phyloP scores from a whole-genome alignment of 2,113 vertebrate genomes.

The Carassius gibelio region DNA sequence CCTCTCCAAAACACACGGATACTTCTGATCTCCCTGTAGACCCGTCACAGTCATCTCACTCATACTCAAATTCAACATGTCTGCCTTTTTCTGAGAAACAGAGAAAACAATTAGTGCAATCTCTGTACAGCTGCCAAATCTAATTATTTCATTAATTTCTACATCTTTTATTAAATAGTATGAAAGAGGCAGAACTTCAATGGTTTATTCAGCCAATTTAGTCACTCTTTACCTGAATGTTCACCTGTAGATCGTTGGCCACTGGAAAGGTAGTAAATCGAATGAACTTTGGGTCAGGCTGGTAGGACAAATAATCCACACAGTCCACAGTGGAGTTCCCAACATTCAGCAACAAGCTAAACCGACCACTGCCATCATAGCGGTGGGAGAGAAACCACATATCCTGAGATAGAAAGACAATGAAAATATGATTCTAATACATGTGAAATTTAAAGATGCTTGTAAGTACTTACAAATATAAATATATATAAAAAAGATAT shows the following conservation, averaged over 20 bases:
- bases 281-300: constrained; percentile 69
- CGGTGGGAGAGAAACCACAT: constrained; percentile 59
- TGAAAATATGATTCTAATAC: neutral
- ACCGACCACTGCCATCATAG: neutral
- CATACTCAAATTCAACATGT: neutral
- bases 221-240: constrained; percentile 51
- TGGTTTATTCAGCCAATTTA: no score
- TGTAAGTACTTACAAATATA: no score
- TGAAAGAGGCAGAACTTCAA: no score
- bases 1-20: neutral
- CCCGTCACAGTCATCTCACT: neutral
- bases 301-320: constrained; percentile 55
- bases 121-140: no score
- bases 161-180: no score
- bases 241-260: constrained; percentile 50
- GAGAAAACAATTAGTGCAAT: neutral
- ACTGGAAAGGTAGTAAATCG: constrained; percentile 53
- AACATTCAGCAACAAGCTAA: constrained; percentile 52
- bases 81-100: neutral
- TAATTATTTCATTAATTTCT: no score
- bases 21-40: neutral
- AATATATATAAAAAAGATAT: no score
- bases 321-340: constrained; percentile 63
- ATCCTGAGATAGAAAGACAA: constrained; percentile 50
- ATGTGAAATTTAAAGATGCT: no score